Conservation (phyloP, 2,797 vertebrate species). For the Bovichtus diacanthus region DNA sequence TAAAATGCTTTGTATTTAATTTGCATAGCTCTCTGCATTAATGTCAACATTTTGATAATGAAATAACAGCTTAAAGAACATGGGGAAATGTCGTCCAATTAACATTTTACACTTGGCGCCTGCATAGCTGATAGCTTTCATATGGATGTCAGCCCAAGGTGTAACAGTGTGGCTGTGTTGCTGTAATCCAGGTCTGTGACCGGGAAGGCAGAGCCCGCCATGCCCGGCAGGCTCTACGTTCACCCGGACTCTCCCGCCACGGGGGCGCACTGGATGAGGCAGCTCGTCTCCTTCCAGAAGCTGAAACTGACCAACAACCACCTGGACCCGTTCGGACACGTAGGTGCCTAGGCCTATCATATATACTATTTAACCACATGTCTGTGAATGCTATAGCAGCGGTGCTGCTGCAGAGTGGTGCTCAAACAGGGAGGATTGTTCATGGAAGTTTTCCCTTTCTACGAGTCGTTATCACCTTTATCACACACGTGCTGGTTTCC, state of each 20-base stretch:
- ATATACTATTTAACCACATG: constrained; percentile 13
- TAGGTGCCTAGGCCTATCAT: constrained; percentile 84
- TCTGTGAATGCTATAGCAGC: neutral
- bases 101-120: neutral
- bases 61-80: neutral
- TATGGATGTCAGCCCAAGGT: constrained; percentile 2
- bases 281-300: constrained; percentile 98
- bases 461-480: neutral
- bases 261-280: constrained; percentile 97
- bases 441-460: neutral
- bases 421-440: neutral
- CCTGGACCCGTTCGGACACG: constrained; percentile 98
- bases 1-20: neutral
- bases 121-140: neutral
- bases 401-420: neutral
- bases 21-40: neutral
- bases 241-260: constrained; percentile 98
- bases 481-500: neutral
- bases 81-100: neutral
- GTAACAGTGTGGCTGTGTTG: constrained; percentile 37
- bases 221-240: constrained; percentile 97
- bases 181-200: constrained; percentile 92
- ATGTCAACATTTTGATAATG: neutral
- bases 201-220: constrained; percentile 97
- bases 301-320: constrained; percentile 99